Conservation (phyloP, 2,797 vertebrate species). For the Erithacus rubecula region DNA sequence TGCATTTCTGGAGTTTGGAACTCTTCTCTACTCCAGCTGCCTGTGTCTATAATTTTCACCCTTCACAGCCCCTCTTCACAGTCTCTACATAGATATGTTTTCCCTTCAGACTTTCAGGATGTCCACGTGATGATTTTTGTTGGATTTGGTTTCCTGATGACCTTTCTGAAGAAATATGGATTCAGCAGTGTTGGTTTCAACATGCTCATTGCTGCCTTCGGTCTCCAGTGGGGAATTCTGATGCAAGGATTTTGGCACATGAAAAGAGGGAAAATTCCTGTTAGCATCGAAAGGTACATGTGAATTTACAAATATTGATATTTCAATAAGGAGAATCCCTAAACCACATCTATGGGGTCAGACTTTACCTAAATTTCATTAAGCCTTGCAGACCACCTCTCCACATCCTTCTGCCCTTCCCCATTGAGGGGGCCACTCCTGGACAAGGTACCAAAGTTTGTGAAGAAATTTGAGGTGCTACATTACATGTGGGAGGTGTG, state of each 20-base stretch:
- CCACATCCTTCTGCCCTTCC: neutral
- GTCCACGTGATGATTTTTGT: conserved; percentile 97
- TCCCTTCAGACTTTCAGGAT: conserved; percentile 90
- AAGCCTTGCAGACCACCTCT: neutral
- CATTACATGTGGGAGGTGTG: rapidly evolving
- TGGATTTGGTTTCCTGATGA: conserved; percentile 98
- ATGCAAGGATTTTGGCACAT: conserved; percentile 84
- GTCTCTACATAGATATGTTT: neutral
- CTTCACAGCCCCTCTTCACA: neutral
- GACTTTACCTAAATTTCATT: neutral
- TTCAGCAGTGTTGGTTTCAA: conserved; percentile 94
- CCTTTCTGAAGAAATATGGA: conserved; percentile 93
- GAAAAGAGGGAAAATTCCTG: conserved; percentile 66
- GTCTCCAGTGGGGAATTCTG: conserved; percentile 92
- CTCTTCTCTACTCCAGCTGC: neutral
- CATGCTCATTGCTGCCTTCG: conserved; percentile 90
- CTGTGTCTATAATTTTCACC: neutral
- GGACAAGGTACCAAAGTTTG: neutral
- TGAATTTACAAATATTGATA: neutral
- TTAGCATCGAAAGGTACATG: conserved; percentile 78
- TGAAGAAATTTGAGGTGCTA: neutral
- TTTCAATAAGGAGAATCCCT: neutral
- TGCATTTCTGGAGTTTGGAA: neutral
- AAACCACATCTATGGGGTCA: neutral
- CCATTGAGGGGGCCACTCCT: neutral